Conservation (phyloP, 2,797 vertebrate species). For the Eleutherodactylus coqui region DNA sequence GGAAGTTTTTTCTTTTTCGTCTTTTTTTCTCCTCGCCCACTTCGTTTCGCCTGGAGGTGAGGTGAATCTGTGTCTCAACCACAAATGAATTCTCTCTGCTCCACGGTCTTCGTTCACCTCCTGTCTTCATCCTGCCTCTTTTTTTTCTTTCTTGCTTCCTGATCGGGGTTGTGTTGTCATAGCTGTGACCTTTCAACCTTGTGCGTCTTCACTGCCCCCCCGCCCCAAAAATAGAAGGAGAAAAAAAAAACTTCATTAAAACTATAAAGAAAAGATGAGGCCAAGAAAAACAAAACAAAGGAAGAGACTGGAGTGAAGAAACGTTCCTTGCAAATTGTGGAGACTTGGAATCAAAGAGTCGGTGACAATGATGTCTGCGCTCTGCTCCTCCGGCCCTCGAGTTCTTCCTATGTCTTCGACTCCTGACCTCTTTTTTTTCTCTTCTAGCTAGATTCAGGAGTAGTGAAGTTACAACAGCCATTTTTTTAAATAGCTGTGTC, state of each 20-base stretch:
- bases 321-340: not conserved
- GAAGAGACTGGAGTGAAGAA: slow-evolving; percentile 17
- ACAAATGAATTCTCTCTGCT: slow-evolving; percentile 58
- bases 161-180: slow-evolving; percentile 80
- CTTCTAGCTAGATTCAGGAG: too few relatives aligned
- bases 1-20: slow-evolving; percentile 59
- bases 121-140: slow-evolving; percentile 68
- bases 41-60: slow-evolving; percentile 43
- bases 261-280: slow-evolving; percentile 15
- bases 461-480: too few relatives aligned
- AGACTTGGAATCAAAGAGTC: not conserved
- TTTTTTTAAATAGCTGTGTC: not conserved
- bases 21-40: slow-evolving; percentile 9
- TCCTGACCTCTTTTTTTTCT: not conserved
- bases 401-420: not conserved
- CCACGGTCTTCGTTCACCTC: slow-evolving; percentile 63
- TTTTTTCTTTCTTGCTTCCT: slow-evolving; percentile 49
- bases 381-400: too few relatives aligned
- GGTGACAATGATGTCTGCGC: not conserved
- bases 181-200: slow-evolving; percentile 62
- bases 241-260: slow-evolving; percentile 58
- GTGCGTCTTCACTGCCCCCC: slow-evolving; percentile 19
- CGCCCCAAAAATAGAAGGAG: slow-evolving; percentile 33
- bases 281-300: slow-evolving; percentile 47
- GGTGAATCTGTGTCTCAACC: slow-evolving; percentile 37